A percentile compares a stretch with the other conserved stretches of the same genome.
phyloP scores from a whole-genome alignment of 2,888 invertebrate species.

The Gastracanthus pulcherrimus region DNA sequence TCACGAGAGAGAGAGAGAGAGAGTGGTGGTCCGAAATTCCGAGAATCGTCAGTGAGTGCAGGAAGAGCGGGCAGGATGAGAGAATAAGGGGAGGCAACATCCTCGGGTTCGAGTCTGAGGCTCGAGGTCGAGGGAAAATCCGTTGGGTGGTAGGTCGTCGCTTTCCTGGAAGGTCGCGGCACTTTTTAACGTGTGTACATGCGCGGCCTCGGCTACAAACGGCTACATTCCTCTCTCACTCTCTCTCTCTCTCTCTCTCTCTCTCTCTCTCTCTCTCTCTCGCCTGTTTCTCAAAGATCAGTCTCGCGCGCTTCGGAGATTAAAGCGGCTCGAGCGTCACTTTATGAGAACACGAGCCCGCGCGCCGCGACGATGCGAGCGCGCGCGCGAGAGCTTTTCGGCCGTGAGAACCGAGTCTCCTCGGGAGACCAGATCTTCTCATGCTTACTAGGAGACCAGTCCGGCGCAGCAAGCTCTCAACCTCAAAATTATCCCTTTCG shows the following conservation, averaged over 20 bases:
- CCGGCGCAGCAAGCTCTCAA: conserved; percentile 59
- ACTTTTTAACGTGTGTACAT: not conserved
- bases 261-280: too few species aligned
- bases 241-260: too few species aligned
- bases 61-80: not conserved
- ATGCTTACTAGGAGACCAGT: conserved; percentile 74
- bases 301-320: conserved; percentile 21
- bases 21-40: conserved; percentile 23
- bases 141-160: not conserved
- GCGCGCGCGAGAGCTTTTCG: conserved; percentile 59
- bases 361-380: not conserved
- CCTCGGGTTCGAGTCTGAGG: not conserved
- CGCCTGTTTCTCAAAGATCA: conserved; percentile 27
- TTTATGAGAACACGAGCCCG: conserved; percentile 48
- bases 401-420: conserved; percentile 69
- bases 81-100: not conserved
- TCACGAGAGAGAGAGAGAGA: conserved; percentile 35
- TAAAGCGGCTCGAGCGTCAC: conserved; percentile 30
- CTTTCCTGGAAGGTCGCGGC: conserved; percentile 33
- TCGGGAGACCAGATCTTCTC: conserved; percentile 70
- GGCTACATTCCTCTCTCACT: too few species aligned
- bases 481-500: conserved; percentile 18
- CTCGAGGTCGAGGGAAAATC: conserved; percentile 16
- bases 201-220: too few species aligned
- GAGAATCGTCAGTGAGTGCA: conserved; percentile 15